These are phyloP conservation scores for Choristoneura fumiferana DNA, from an alignment of 1,140 invertebrate species.

Conservation along the genomic window DNA sequence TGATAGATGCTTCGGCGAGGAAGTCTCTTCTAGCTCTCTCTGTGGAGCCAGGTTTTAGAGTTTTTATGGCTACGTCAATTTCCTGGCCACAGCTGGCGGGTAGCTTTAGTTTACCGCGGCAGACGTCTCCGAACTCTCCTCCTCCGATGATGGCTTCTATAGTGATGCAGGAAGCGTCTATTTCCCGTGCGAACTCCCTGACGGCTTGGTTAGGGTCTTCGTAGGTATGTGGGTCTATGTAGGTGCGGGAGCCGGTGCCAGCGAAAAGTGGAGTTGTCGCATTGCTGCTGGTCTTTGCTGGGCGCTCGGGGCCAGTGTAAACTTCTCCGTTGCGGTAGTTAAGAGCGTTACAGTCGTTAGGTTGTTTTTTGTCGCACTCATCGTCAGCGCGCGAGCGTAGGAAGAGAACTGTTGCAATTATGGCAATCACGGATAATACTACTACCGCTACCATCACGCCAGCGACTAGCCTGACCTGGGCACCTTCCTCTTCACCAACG, in stretches of 20 bases:
- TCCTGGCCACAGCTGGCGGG: slow-evolving; percentile 90
- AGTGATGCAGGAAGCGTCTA: slow-evolving; percentile 97
- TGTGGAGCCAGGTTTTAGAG: slow-evolving; percentile 95
- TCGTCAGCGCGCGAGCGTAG: slow-evolving; percentile 93
- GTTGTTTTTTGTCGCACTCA: slow-evolving; percentile 97
- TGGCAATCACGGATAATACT: slow-evolving; percentile 92
- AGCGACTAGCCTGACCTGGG: slow-evolving; percentile 93
- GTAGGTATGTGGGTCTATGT: slow-evolving; percentile 99
- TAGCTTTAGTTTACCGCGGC: slow-evolving; percentile 94
- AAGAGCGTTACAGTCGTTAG: slow-evolving; percentile 93
- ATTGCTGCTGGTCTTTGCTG: slow-evolving; percentile 75
- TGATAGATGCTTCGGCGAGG: slow-evolving; percentile 98
- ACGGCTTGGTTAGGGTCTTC: slow-evolving; percentile 99
- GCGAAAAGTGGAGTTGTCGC: slow-evolving; percentile 98
- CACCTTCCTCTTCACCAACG: slow-evolving; percentile 86
- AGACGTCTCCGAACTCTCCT: slow-evolving; percentile 98
- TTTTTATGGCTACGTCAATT: slow-evolving; percentile 98
- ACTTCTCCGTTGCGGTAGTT: slow-evolving; percentile 95
- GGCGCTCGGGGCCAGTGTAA: slow-evolving; percentile 78
- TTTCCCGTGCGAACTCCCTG: slow-evolving; percentile 97
- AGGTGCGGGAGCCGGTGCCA: slow-evolving; percentile 88
- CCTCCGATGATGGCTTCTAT: slow-evolving; percentile 99
- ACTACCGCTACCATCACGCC: slow-evolving; percentile 95
- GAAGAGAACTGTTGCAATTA: slow-evolving; percentile 94
- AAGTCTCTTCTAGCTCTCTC: slow-evolving; percentile 98